These are phyloP conservation scores for Cephus spinipes DNA, from an alignment of 2,888 invertebrate genomes.

Conservation along the genomic window DNA sequence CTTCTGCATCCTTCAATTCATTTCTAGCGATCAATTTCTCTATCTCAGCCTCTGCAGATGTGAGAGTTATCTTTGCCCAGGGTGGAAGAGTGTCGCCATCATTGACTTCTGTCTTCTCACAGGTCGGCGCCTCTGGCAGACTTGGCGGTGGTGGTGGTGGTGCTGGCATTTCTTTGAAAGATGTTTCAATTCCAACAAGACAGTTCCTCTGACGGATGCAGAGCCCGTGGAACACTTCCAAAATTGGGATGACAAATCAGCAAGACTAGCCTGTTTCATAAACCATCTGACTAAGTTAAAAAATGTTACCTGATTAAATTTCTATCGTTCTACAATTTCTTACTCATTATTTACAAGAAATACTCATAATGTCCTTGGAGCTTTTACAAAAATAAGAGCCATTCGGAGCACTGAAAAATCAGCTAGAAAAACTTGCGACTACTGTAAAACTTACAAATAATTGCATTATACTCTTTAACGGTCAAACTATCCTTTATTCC, in stretches of 20 bases:
- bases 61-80: conserved; percentile 61
- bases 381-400: too few species aligned
- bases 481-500: not conserved
- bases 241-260: not conserved
- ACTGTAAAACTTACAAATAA: too few species aligned
- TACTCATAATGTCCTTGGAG: too few species aligned
- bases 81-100: conserved; percentile 55
- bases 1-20: conserved; percentile 62
- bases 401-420: too few species aligned
- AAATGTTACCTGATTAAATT: not conserved
- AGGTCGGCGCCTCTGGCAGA: conserved; percentile 48
- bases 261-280: not conserved
- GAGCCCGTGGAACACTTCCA: not conserved
- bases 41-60: conserved; percentile 60
- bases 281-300: not conserved
- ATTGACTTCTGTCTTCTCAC: conserved; percentile 52
- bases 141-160: conserved; percentile 53
- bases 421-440: too few species aligned
- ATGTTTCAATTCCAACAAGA: not conserved
- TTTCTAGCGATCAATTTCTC: conserved; percentile 60
- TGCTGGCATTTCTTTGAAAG: conserved; percentile 43
- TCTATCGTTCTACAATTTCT: not conserved
- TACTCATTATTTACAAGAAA: too few species aligned
- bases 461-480: not conserved
- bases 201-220: not conserved